A percentile compares a stretch with the other conserved stretches of the same genome.
Conservation (phyloP, 2,797 vertebrate species). For the Todus mexicanus region DNA sequence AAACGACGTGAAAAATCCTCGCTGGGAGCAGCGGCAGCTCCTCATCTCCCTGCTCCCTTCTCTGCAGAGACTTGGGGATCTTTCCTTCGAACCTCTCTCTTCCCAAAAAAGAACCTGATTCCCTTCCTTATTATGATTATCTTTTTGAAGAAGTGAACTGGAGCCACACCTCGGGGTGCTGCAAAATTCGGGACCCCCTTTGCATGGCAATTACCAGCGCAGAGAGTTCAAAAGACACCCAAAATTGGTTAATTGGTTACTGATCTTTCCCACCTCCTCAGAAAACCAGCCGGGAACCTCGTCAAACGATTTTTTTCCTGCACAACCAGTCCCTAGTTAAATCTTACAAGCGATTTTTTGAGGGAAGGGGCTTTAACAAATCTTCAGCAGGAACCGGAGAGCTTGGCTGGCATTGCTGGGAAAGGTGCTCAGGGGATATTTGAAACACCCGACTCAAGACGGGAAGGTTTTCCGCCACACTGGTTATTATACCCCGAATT, state of each 20-base stretch:
- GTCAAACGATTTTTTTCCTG: not conserved
- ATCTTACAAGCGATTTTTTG: not conserved
- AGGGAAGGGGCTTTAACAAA: not conserved
- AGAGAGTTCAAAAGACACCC: not conserved
- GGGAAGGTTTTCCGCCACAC: not conserved
- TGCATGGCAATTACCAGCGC: not conserved
- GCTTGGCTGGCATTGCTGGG: not conserved
- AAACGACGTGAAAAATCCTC: not conserved
- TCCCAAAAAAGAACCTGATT: not conserved
- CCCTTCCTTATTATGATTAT: not conserved
- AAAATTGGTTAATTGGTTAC: not conserved
- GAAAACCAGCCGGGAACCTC: not conserved
- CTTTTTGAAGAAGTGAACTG: not conserved
- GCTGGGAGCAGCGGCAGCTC: fast-evolving
- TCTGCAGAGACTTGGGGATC: not conserved
- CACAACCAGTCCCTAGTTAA: not conserved
- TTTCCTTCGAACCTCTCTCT: not conserved
- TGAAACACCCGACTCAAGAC: not conserved
- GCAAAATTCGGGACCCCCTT: not conserved
- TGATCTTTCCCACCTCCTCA: not conserved
- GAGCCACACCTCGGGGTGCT: not conserved
- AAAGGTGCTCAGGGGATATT: not conserved
- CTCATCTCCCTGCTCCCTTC: not conserved
- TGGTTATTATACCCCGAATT: not conserved
- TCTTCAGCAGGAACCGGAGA: not conserved